These are phyloP conservation scores for Drosophila virilis DNA, from an alignment of 1,140 invertebrate genomes.

Conservation along the genomic window DNA sequence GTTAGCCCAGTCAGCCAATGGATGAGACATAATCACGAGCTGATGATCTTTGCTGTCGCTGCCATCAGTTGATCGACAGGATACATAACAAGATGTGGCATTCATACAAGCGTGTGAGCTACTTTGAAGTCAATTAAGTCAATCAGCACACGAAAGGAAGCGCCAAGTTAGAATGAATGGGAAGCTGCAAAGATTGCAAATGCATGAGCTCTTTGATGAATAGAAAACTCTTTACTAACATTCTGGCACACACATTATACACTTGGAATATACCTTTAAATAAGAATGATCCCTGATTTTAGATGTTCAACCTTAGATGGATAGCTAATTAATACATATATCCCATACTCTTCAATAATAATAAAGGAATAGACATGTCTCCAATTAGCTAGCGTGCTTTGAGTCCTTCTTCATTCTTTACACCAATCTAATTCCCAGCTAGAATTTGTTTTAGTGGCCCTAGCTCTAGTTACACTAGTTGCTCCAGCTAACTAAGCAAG, in stretches of 20 bases:
- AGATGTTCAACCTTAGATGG: no score
- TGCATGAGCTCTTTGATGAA: no score
- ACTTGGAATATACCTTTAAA: no score
- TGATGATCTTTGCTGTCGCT: constrained; percentile 8
- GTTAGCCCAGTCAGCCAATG: not conserved
- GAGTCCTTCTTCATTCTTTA: no score
- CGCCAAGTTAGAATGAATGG: not conserved
- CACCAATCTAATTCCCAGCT: not conserved
- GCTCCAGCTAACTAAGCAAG: not conserved
- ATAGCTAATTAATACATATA: no score
- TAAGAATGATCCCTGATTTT: no score
- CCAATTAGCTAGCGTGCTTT: no score
- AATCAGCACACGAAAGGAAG: not conserved
- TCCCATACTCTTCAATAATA: no score
- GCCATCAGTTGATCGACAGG: constrained; percentile 59
- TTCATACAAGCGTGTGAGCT: constrained; percentile 64
- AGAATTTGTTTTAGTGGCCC: constrained; percentile 8
- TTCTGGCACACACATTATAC: no score
- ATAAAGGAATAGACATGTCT: no score
- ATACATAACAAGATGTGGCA: constrained; percentile 44
- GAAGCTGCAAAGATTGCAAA: not conserved
- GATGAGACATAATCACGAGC: constrained; percentile 38
- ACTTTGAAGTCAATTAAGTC: constrained; percentile 50
- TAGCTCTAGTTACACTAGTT: constrained; percentile 14
- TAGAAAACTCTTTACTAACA: no score